Percentiles rank a stretch among this genome's conserved stretches.
Conservation (phyloP, 2,113 vertebrate genomes). For the Pseudopipra pipra region DNA sequence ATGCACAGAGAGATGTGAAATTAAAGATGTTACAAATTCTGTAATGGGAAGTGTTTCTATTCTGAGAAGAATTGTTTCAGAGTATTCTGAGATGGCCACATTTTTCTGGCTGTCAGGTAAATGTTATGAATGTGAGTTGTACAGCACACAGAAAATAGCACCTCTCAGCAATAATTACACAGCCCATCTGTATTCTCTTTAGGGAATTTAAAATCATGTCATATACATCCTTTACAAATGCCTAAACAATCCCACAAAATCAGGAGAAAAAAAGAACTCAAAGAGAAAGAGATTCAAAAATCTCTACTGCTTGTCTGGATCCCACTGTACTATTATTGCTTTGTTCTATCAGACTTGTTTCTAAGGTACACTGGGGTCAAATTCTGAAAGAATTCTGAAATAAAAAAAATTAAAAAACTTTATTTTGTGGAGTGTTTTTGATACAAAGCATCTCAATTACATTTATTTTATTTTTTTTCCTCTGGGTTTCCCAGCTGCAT, state of each 20-base stretch:
- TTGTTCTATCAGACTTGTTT: not conserved
- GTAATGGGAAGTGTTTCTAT: not conserved
- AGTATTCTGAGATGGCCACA: constrained; percentile 30
- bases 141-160: constrained; percentile 61
- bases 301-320: not conserved
- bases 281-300: not conserved
- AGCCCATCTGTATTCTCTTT: constrained; percentile 63
- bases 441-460: not conserved
- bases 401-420: not conserved
- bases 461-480: not conserved
- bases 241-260: not conserved
- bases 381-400: not conserved
- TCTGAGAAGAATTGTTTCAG: constrained; percentile 7
- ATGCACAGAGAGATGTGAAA: not conserved
- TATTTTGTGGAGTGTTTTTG: not conserved
- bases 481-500: not conserved
- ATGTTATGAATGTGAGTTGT: constrained; percentile 38
- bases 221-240: constrained; percentile 30
- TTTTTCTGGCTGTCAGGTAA: constrained; percentile 65
- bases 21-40: not conserved
- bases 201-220: constrained; percentile 53
- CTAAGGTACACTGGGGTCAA: not conserved
- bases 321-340: not conserved
- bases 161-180: constrained; percentile 64
- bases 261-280: not conserved